Evolutionary conservation across 1,140 invertebrate genomes (phyloP).

Genomic region (Sminthurinus signatus): DNA sequence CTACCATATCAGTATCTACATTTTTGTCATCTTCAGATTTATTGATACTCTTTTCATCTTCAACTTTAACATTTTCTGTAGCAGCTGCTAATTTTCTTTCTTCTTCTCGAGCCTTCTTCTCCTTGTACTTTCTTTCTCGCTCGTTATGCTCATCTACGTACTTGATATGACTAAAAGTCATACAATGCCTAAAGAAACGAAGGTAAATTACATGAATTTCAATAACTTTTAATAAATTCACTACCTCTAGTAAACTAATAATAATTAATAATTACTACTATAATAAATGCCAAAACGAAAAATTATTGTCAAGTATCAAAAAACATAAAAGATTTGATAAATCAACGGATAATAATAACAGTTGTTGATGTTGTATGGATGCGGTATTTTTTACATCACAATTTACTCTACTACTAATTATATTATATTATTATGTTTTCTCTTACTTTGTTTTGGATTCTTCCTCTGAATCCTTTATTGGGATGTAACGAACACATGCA

Average conservation of each 20-base stretch:
- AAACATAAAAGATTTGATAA: too few species aligned
- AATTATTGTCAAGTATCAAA: too few species aligned
- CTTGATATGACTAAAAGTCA: slow-evolving; percentile 35
- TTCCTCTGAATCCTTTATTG: slow-evolving; percentile 27
- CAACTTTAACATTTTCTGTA: neutral
- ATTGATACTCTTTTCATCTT: slow-evolving; percentile 9
- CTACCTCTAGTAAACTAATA: too few species aligned
- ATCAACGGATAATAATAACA: too few species aligned
- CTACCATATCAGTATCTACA: neutral
- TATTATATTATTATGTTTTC: too few species aligned
- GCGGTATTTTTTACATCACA: too few species aligned
- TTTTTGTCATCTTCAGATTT: neutral
- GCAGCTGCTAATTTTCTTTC: neutral
- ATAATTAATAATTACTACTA: too few species aligned
- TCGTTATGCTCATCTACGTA: slow-evolving; percentile 21
- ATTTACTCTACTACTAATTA: too few species aligned
- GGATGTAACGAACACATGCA: slow-evolving; percentile 36
- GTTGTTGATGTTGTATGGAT: too few species aligned
- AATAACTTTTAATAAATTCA: neutral
- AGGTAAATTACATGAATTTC: neutral
- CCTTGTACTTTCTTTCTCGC: slow-evolving; percentile 20
- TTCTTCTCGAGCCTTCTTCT: slow-evolving; percentile 20
- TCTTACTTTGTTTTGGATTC: slow-evolving; percentile 22
- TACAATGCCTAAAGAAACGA: slow-evolving; percentile 34
- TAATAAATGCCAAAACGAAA: too few species aligned